Evolutionary conservation across 2,888 invertebrate species (phyloP), one percentile per base, ranked within the genome.

Genomic region (Drosophila leonis): DNA sequence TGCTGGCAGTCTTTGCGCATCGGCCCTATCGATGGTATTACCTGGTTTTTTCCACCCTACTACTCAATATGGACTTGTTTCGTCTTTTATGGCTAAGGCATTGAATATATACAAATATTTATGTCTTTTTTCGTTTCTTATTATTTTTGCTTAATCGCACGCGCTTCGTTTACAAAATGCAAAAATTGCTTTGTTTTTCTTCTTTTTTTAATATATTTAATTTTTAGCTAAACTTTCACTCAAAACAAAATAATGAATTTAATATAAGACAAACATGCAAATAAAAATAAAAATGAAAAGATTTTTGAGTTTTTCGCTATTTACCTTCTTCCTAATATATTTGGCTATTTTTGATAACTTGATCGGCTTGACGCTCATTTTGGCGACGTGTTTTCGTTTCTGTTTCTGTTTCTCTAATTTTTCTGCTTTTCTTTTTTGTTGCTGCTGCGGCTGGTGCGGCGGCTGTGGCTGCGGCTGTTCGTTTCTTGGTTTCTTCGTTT

Each of bases 311-410:
- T 44, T 10, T 48, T 18, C 1, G 29, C 29, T 48, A 48, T 48
- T 48, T 48, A 93, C 93, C 93, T 92, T 93, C 75, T 92, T 92
- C 78, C 92, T 92, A 65, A 93, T 92, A 71, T 90, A 93, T 91
- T 91, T 93, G 65, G 93, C 92, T 78, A 93, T 90, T 91, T 91
- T 93, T 56, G 92, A 86, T 67, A 92, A 74, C 83, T 91, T 92
- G 65, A 92, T 91, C 71, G 90, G 82, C 82, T 93, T 93, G 75
- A 91, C 91, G 78, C 88, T 91, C 91, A 92, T 91, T 88, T 82
- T 91, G 71, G 54, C 67, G 49, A 62, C 69, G 75, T 72, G 29
- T 72, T 65, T 81, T 66, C 29, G 55, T 52, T 31, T 71, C 55
- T 69, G 55, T 52, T 31, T 71, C 55, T 69, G 49, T 52, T 37